Percentiles rank a stretch among this genome's conserved stretches.
These are phyloP conservation scores for Morelia viridis DNA, from an alignment of 2,797 vertebrate genomes.

Conservation along the genomic window DNA sequence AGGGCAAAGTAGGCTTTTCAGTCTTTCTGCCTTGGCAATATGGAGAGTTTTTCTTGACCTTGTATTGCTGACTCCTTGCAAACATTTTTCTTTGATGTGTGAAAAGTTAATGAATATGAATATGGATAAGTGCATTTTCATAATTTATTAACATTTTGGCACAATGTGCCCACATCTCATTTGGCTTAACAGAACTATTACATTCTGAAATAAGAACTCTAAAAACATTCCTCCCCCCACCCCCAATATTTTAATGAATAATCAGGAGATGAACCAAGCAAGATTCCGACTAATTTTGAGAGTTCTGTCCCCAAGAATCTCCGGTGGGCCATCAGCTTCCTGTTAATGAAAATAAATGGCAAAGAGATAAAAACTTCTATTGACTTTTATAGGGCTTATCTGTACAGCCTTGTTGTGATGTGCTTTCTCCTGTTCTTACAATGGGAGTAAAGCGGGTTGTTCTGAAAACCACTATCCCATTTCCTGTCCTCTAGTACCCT, in stretches of 20 bases:
- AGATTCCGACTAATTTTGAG: neutral
- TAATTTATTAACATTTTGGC: neutral
- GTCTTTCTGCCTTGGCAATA: neutral
- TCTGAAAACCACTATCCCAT: neutral
- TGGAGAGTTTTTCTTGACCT: neutral
- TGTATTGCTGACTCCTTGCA: neutral
- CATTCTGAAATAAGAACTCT: neutral
- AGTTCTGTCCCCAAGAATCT: neutral
- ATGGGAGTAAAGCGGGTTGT: neutral
- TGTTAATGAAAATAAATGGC: neutral
- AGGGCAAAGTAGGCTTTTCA: neutral
- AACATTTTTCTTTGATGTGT: neutral
- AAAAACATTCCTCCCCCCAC: neutral
- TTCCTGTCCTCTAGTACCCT: neutral
- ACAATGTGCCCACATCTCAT: neutral
- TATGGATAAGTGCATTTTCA: neutral
- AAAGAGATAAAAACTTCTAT: neutral
- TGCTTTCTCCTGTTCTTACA: neutral
- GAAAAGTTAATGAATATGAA: neutral
- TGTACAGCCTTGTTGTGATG: neutral
- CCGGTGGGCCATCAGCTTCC: neutral
- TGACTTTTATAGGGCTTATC: neutral
- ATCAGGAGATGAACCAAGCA: neutral
- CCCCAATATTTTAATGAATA: neutral
- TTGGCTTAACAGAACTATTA: neutral